Conservation (phyloP, 1,140 invertebrate genomes). For the Carposina sasakii region DNA sequence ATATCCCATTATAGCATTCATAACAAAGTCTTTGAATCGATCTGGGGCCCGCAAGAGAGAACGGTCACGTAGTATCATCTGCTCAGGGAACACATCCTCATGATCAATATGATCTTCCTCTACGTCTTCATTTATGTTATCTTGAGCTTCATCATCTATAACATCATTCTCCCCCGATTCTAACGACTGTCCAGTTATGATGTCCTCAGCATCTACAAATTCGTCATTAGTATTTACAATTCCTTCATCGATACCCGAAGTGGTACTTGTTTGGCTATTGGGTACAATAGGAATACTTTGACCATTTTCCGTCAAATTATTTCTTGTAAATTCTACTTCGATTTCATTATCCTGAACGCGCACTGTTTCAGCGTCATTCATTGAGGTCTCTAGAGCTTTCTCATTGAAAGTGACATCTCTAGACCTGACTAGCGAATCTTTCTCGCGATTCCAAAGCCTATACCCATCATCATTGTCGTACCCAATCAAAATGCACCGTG, state of each 20-base stretch:
- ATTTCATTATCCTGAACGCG: neutral
- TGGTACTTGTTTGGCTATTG: neutral
- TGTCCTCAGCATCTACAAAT: neutral
- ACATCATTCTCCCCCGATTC: too few species aligned
- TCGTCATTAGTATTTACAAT: neutral
- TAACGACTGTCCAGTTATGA: neutral
- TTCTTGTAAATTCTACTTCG: neutral
- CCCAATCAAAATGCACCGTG: slow-evolving; percentile 3
- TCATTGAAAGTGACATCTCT: slow-evolving; percentile 11
- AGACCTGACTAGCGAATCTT: slow-evolving; percentile 1
- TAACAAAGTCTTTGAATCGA: slow-evolving; percentile 1
- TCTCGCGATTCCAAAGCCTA: neutral
- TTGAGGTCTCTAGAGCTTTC: neutral
- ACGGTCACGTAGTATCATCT: neutral
- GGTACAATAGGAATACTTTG: neutral
- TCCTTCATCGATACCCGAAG: neutral
- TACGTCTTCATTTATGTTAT: neutral
- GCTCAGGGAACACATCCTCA: neutral
- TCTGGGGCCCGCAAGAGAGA: neutral
- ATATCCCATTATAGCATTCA: neutral
- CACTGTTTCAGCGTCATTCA: neutral
- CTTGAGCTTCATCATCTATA: too few species aligned
- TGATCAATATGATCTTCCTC: neutral
- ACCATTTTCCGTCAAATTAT: neutral
- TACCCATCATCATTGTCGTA: slow-evolving; percentile 11